A percentile compares a stretch with the other conserved stretches of the same genome.
These are phyloP conservation scores for Trichoplax adhaerens DNA, from an alignment of 37 sponge, comb jelly and placozoan genomes.

Conservation along the genomic window DNA sequence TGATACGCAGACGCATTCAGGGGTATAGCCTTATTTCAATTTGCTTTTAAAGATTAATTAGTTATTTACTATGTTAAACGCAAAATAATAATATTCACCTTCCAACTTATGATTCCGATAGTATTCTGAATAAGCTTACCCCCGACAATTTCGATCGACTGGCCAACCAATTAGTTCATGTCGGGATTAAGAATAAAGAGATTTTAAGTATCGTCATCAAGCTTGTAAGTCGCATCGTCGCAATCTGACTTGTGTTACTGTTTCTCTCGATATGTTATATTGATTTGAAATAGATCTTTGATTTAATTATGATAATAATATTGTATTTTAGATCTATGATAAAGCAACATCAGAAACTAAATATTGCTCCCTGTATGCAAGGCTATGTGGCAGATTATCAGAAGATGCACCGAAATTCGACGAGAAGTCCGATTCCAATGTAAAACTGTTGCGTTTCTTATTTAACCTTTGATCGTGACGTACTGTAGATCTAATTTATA, in stretches of 20 bases:
- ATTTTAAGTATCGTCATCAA: constrained; percentile 37
- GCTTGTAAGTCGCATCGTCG: constrained; percentile 21
- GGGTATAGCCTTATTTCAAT: too few species aligned
- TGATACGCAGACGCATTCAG: too few species aligned
- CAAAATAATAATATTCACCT: too few species aligned
- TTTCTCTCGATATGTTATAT: too few species aligned
- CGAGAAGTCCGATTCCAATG: constrained; percentile 8
- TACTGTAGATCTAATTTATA: neutral
- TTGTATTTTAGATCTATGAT: constrained; percentile 42
- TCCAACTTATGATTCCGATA: neutral
- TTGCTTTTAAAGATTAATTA: too few species aligned
- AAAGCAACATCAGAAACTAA: constrained; percentile 57
- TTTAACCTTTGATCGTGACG: neutral
- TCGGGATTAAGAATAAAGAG: constrained; percentile 8
- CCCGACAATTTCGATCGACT: constrained; percentile 64
- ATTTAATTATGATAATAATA: neutral
- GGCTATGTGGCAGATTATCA: constrained; percentile 43
- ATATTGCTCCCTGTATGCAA: constrained; percentile 59
- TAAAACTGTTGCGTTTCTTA: neutral
- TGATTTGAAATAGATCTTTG: neutral
- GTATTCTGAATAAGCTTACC: constrained; percentile 68
- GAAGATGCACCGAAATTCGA: constrained; percentile 31
- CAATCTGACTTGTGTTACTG: too few species aligned
- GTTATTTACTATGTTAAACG: too few species aligned
- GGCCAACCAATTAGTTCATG: constrained; percentile 14